Evolutionary conservation across 2,888 invertebrate species (phyloP).

Genomic region (Eilema griseolum): DNA sequence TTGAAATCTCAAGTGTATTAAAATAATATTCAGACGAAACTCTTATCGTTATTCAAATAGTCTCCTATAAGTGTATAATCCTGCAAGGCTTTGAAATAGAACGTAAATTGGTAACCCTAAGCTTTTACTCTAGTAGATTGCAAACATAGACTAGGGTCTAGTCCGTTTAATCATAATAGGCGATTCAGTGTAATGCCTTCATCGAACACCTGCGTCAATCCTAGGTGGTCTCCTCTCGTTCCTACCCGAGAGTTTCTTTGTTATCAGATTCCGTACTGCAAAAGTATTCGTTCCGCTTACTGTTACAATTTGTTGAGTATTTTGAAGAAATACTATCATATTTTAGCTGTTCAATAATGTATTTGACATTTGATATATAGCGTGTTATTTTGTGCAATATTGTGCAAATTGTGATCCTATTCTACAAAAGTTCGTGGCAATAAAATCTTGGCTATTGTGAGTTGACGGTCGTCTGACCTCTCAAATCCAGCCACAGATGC

Average conservation of each 20-base stretch:
- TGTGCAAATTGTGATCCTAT: no score
- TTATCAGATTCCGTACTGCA: conserved; percentile 48
- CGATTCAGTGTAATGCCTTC: conserved; percentile 83
- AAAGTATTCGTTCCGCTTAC: conserved; percentile 27
- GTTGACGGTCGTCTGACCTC: no score
- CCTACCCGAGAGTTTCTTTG: conserved; percentile 42
- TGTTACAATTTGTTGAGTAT: conserved; percentile 5
- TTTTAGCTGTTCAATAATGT: neutral
- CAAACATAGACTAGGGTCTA: conserved; percentile 74
- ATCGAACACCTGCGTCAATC: conserved; percentile 76
- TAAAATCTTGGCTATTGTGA: no score
- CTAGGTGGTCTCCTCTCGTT: conserved; percentile 56
- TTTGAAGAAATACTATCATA: neutral
- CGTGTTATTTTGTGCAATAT: no score
- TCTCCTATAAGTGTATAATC: neutral
- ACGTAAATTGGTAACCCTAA: conserved; percentile 41
- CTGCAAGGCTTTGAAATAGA: neutral
- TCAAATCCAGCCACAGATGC: no score
- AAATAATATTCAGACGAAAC: no score
- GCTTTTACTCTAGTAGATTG: conserved; percentile 71
- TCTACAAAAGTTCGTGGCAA: no score
- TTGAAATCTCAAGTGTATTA: neutral
- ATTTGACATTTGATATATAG: no score
- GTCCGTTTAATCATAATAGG: conserved; percentile 80
- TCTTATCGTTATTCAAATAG: neutral